A percentile compares a stretch with the other conserved stretches of the same genome.
phyloP scores from a whole-genome alignment of 2,113 vertebrate genomes.

The Alethe castanea region DNA sequence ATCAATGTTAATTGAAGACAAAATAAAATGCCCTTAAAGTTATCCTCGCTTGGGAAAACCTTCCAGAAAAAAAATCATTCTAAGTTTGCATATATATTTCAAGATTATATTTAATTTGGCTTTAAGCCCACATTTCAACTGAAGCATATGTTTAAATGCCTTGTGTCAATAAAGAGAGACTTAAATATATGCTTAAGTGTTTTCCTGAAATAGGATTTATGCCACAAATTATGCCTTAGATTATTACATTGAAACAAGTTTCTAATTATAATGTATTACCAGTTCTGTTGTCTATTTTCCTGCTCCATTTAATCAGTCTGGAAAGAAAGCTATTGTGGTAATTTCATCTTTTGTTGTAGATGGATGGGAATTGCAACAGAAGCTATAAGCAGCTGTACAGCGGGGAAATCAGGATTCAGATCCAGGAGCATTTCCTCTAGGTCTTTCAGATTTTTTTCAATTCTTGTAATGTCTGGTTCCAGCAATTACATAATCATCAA shows the following conservation, averaged over 20 bases:
- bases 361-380: background rate
- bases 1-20: background rate
- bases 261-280: slow-evolving; percentile 6
- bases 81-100: background rate
- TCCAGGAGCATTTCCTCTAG: background rate
- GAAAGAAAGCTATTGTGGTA: slow-evolving; percentile 14
- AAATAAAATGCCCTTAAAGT: background rate
- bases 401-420: background rate
- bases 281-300: slow-evolving; percentile 26
- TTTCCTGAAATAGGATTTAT: slow-evolving; percentile 1
- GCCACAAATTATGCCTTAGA: background rate
- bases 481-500: background rate
- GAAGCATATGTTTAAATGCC: background rate
- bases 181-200: background rate
- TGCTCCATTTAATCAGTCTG: slow-evolving; percentile 45
- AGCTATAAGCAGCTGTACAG: background rate
- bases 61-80: background rate
- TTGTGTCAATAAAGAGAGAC: background rate
- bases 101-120: background rate
- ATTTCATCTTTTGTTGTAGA: slow-evolving; percentile 34
- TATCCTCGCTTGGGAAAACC: background rate
- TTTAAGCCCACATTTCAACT: background rate
- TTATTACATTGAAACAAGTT: slow-evolving; percentile 29
- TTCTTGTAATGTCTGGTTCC: background rate
- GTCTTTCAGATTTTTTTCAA: background rate